Conservation (phyloP, 2,113 vertebrate genomes). For the Phyllostomus hastatus region DNA sequence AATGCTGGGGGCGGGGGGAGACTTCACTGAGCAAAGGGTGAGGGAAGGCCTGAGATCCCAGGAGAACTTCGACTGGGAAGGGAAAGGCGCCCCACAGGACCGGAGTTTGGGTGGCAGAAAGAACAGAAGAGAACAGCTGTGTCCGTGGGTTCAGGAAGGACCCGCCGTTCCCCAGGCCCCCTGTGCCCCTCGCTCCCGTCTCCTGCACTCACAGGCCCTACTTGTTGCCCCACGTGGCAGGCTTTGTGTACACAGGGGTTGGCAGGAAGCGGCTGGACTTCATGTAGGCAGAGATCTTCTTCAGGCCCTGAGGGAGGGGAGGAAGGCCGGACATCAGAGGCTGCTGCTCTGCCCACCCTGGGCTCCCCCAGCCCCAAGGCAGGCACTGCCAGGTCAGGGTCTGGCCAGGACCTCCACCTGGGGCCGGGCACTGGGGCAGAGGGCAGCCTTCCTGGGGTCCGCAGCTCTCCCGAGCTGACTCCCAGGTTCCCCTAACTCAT, state of each 20-base stretch:
- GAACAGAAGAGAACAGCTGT: not conserved
- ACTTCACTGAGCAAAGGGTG: not conserved
- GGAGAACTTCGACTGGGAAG: not conserved
- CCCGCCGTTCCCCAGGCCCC: not conserved
- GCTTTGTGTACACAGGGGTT: slow-evolving; percentile 72
- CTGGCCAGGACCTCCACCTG: not conserved
- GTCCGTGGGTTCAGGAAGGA: too few species aligned
- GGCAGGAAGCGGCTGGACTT: slow-evolving; percentile 80
- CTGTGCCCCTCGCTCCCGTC: accelerated
- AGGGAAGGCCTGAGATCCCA: not conserved
- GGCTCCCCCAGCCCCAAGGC: too few species aligned
- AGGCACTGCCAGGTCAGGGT: too few species aligned
- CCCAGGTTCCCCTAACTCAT: not conserved
- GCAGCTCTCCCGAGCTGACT: not conserved
- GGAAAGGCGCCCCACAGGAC: not conserved
- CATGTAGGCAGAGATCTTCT: slow-evolving; percentile 90
- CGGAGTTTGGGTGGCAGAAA: not conserved
- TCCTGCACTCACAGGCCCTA: not conserved
- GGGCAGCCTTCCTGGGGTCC: not conserved
- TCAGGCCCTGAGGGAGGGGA: slow-evolving; percentile 80
- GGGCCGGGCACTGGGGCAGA: too few species aligned
- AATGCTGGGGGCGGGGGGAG: not conserved
- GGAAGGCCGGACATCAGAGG: not conserved
- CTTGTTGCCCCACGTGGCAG: slow-evolving; percentile 76
- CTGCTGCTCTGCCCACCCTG: not conserved